Base-by-base conservation (phyloP, 1,140 invertebrate species). In the Nomia melanderi region DNA sequence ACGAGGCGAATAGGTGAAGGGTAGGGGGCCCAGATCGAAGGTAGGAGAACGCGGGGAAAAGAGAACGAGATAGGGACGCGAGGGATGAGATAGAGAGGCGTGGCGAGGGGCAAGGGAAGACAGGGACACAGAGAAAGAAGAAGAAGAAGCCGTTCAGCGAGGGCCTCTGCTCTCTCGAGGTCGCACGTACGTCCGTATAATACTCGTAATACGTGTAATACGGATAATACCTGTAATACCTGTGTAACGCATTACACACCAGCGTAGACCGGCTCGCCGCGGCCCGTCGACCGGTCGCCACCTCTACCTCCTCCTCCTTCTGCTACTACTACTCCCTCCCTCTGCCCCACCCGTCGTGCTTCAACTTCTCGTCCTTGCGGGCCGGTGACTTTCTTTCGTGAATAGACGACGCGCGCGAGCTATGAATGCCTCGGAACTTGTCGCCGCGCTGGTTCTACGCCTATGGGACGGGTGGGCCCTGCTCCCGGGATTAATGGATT, bases 151-250 rank as follows among this genome's bases (percentile, higher is more conserved):
- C 36, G 78, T 77, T 72, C 27, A 50, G 67, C 72, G 60, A n/a
- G n/a, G 83, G 78, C 76, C 63, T 57, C 73, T 78, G 85, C 82
- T 87, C 73, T 82, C 85, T 87, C 90, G 90, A 90, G 90, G 89
- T 89, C 90, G 84, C 86, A 86, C 86, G 87, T 87, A 86, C 87
- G 85, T 88, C 86, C 86, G 83, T 91, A 88, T 91, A 90, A 89
- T 90, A 87, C 87, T 88, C 87, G 88, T 91, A 90, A 90, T 90
- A 90, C 87, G 71, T 89, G 89, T 91, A 91, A 90, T 90, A 89
- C 88, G 85, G 85, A 90, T 92, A 92, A 91, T 91, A 89, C 88
- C 88, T 88, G 89, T 91, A 91, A 91, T 91, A 86, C 86, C 86
- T 86, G 87, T 90, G 89, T 91, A 91, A 91, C 87, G 85, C 86